phyloP scores from a whole-genome alignment of 2,888 invertebrate species.

The Hoplodrina ambigua region DNA sequence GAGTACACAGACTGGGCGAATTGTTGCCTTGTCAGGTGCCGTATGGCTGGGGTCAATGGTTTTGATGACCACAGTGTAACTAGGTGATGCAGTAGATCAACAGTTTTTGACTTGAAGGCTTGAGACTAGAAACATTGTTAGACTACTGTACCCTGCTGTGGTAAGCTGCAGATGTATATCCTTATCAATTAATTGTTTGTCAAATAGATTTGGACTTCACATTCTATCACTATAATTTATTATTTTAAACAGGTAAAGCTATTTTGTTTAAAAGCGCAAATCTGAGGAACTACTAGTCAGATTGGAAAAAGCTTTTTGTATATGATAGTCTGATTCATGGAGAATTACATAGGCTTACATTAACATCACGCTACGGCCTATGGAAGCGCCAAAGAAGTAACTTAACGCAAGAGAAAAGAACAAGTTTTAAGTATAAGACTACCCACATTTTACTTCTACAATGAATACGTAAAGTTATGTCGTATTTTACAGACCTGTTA shows the following conservation, averaged over 20 bases:
- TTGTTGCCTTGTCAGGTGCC: constrained; percentile 68
- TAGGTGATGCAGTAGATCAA: constrained; percentile 1
- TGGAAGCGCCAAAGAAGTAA: too few relatives aligned
- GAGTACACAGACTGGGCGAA: constrained; percentile 60
- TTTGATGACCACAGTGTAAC: constrained; percentile 38
- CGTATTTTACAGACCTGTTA: not conserved
- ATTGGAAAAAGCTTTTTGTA: too few relatives aligned
- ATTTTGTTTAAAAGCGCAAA: too few relatives aligned
- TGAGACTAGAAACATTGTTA: not conserved
- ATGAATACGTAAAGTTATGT: too few relatives aligned
- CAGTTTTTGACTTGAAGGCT: not conserved
- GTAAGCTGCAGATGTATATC: not conserved
- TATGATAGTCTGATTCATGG: too few relatives aligned
- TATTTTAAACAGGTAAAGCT: too few relatives aligned
- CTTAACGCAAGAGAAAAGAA: too few relatives aligned
- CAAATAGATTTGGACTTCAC: not conserved
- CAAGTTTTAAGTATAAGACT: not conserved
- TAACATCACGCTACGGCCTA: too few relatives aligned
- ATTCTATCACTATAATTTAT: too few relatives aligned
- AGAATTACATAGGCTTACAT: too few relatives aligned
- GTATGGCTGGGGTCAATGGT: constrained; percentile 65
- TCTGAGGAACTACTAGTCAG: too few relatives aligned
- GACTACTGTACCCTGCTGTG: not conserved
- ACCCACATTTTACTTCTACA: not conserved
- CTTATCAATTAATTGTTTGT: not conserved